Percentiles rank a stretch among this genome's conserved stretches.
Evolutionary conservation across 2,113 vertebrate genomes (phyloP).

Genomic region (Rhagologus leucostigma): DNA sequence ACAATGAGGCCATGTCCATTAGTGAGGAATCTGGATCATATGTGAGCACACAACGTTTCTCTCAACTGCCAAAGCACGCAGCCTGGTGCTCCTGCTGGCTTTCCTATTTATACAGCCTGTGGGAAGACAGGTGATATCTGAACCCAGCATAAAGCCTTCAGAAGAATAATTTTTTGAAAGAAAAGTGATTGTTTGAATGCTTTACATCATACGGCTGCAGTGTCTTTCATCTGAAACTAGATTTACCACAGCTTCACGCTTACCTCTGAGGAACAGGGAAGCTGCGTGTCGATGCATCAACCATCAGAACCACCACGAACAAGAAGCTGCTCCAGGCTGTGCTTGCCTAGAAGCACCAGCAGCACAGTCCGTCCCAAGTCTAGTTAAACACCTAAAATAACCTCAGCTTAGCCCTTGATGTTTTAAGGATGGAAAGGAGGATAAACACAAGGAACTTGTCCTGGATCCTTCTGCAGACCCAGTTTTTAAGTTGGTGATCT

Average conservation of each 20-base stretch:
- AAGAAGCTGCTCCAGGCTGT: neutral
- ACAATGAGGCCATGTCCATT: neutral
- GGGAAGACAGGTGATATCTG: conserved; percentile 41
- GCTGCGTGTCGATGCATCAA: neutral
- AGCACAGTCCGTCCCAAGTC: neutral
- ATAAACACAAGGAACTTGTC: neutral
- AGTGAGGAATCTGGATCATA: neutral
- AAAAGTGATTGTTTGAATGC: neutral
- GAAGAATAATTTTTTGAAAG: neutral
- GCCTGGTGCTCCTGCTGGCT: conserved; percentile 19
- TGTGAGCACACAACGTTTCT: neutral
- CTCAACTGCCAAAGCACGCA: neutral
- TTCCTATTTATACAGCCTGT: conserved; percentile 2
- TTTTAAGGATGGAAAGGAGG: neutral
- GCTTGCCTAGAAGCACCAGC: neutral
- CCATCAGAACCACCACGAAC: neutral
- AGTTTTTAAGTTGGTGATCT: neutral
- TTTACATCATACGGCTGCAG: neutral
- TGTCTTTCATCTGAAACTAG: conserved; percentile 24
- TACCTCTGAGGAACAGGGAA: neutral
- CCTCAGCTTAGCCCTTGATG: neutral
- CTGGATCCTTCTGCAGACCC: neutral
- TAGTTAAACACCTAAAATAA: neutral
- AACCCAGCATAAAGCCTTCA: conserved; percentile 11
- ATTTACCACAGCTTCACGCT: neutral